Percentiles rank a stretch among this genome's conserved stretches.
Conservation (phyloP, 2,113 vertebrate species). For the human region DNA sequence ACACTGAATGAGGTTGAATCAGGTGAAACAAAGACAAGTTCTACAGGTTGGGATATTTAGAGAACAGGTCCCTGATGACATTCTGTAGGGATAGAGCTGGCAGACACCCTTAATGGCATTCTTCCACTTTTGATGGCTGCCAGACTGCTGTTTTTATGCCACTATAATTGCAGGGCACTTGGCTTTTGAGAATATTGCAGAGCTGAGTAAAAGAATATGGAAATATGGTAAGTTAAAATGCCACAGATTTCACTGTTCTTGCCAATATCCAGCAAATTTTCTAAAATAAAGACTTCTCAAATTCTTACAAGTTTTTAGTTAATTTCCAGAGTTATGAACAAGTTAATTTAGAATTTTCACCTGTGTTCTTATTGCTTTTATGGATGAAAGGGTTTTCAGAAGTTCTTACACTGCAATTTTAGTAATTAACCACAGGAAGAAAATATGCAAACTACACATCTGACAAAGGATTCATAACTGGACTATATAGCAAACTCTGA, state of each 20-base stretch:
- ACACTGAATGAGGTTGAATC: not conserved
- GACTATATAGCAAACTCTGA: not conserved
- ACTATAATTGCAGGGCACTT: not conserved
- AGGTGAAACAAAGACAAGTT: not conserved
- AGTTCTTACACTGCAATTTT: not conserved
- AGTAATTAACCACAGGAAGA: not conserved
- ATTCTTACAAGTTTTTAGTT: not conserved
- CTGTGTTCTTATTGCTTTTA: not conserved
- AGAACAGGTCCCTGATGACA: not conserved
- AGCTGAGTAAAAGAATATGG: not conserved
- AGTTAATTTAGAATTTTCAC: not conserved
- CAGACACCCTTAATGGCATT: too few relatives aligned
- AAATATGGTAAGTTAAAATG: not conserved
- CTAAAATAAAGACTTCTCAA: not conserved
- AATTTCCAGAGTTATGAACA: not conserved
- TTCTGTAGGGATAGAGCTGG: not conserved
- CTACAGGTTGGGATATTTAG: not conserved
- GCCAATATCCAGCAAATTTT: not conserved
- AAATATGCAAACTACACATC: not conserved
- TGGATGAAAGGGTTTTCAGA: not conserved
- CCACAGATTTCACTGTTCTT: not conserved
- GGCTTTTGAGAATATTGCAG: not conserved
- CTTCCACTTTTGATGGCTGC: not conserved
- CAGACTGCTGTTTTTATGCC: not conserved
- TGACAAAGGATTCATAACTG: not conserved